Evolutionary conservation across 2,797 vertebrate species (phyloP).

Genomic region (Takifugu ocellatus): DNA sequence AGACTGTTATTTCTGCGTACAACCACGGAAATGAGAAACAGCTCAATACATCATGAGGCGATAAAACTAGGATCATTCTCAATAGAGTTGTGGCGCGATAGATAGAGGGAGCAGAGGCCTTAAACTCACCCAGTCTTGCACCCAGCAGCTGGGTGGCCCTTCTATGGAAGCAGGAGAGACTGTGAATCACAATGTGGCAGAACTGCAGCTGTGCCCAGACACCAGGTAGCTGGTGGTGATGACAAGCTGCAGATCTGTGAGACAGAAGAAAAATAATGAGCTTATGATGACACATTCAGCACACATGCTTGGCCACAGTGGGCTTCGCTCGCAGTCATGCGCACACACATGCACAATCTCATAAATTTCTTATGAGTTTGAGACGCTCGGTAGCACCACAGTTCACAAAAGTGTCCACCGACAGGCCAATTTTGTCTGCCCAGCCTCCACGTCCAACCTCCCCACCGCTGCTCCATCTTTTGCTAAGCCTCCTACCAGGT

Average conservation of each 20-base stretch:
- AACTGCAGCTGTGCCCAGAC: constrained; percentile 45
- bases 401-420: constrained; percentile 53
- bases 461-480: constrained; percentile 26
- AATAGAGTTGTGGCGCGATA: constrained; percentile 23
- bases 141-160: constrained; percentile 42
- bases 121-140: constrained; percentile 61
- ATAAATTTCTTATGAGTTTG: constrained; percentile 60
- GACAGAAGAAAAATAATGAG: constrained; percentile 80
- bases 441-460: constrained; percentile 46
- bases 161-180: constrained; percentile 24
- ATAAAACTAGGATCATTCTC: constrained; percentile 32
- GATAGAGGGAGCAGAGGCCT: constrained; percentile 31
- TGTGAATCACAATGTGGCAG: constrained; percentile 56
- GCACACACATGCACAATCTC: constrained; percentile 25
- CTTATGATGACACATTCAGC: constrained; percentile 67
- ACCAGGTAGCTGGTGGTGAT: constrained; percentile 52
- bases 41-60: constrained; percentile 28
- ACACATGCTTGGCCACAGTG: constrained; percentile 42
- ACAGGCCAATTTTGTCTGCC: constrained; percentile 51
- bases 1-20: constrained; percentile 24
- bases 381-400: constrained; percentile 49
- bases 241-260: constrained; percentile 81
- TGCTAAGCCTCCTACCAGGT: constrained; percentile 49
- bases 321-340: constrained; percentile 12
- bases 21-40: constrained; percentile 27